These are phyloP conservation scores for Mayetiola destructor DNA, from an alignment of 2,888 invertebrate genomes.

Conservation along the genomic window DNA sequence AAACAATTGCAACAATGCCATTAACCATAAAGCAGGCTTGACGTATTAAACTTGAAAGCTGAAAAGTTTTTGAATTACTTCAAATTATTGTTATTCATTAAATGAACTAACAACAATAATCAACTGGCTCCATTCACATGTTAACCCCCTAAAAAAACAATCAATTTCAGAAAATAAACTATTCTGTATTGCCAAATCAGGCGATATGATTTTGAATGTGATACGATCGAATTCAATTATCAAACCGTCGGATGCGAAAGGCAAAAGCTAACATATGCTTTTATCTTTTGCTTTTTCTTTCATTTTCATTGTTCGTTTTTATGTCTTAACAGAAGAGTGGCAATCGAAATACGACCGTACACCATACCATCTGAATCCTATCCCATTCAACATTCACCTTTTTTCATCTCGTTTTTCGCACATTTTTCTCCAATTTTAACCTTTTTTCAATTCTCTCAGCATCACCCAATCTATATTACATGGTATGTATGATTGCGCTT, in stretches of 20 bases:
- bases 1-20: background rate
- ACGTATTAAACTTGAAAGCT: background rate
- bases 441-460: background rate
- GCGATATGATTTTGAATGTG: background rate
- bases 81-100: background rate
- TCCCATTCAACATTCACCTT: background rate
- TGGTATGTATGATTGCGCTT: background rate
- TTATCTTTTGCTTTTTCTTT: background rate
- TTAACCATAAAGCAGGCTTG: background rate
- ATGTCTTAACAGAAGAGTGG: too few relatives aligned
- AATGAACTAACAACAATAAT: background rate
- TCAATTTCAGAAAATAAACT: background rate
- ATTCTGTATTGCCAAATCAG: too few relatives aligned
- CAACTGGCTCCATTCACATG: too few relatives aligned
- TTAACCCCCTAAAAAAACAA: too few relatives aligned
- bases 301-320: background rate
- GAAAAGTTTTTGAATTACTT: background rate
- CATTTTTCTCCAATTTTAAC: background rate
- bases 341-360: background rate
- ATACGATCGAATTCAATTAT: background rate
- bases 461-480: background rate
- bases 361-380: background rate
- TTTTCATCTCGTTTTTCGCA: background rate
- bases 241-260: background rate
- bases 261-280: constrained; percentile 1